Evolutionary conservation across 2,888 invertebrate species (phyloP), one percentile per base, ranked within the genome.

Genomic region (Pterostichus madidus): DNA sequence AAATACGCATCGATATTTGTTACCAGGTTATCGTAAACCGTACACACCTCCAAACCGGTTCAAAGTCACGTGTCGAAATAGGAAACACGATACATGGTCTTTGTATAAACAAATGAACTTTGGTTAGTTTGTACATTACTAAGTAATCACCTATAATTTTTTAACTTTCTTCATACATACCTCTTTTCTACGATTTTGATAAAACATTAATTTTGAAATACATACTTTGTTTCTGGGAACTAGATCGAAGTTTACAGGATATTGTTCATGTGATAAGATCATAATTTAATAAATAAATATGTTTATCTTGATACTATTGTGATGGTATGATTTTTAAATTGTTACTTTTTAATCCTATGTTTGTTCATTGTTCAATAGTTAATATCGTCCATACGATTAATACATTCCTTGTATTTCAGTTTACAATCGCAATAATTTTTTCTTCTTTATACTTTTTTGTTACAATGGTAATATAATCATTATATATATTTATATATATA

Each of bases 201-300:
- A 68, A 39, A 53, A 53, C n/a, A 7, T 35, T 13, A 39, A 15
- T 31, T 13, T 68, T 35, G 32, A 39, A 53, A 53, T 53, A 44
- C 44, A 53, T 53, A 44, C 44, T 13, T 53, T n/a, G 10, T 11
- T 71, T 71, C 71, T 46, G n/a, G 44, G 46, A 71, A 71, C 13
- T 39, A 1, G 5, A 75, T 75, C 53, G 31, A 75, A 75, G 75
- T 75, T 32, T 52, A 75, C 75, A 49, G 53, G 53, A 75, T 75
- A 52, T 52, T 31, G 39, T 35, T 32, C 17, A n/a, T n/a, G 7
- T n/a, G n/a, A 64, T 64, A 7, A 64, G 7, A n/a, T 13, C 6
- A 52, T 11, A 46, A 17, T 46, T 39, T 39, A 39, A 39, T 39
- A 3, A 39, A 39, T 39, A 39, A 39, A 39, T 8, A 5, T 8